Base-by-base conservation (phyloP, 2,113 vertebrate genomes). In the Caloenas nicobarica region DNA sequence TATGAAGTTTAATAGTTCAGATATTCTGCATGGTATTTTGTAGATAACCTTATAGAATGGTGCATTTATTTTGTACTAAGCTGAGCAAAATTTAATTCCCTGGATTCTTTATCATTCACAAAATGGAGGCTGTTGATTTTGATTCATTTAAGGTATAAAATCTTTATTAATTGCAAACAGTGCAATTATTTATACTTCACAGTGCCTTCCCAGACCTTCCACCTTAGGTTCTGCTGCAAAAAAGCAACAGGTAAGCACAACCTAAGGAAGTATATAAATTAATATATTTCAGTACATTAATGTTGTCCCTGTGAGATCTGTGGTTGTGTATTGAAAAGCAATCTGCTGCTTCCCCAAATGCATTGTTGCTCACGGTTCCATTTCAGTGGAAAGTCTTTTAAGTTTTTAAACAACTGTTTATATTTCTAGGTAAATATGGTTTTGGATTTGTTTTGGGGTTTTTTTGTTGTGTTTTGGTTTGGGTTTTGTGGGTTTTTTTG, bases 141-240 rank as follows among this genome's bases (percentile, higher is more conserved):
- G 97, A 98, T 98, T 98, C 98, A 97, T 98, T 98, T 98, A 98
- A 98, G 97, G 98, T 99, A 98, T 99, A 99, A 99, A 98, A 98
- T 99, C 98, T 99, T 98, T 98, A 98, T 98, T 99, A 99, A 99
- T 98, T 99, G 99, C 98, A 99, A 99, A 99, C 98, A 98, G 98
- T 99, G 98, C 98, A 98, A 98, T 98, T 99, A 99, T 99, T 99
- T 99, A 99, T 99, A 98, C 98, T 99, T 99, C 99, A 99, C 99
- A 99, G 99, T 99, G 99, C 99, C 99, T 98, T 98, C 98, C 99
- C 99, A 98, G 99, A 99, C 98, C 99, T 99, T 99, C 98, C 99
- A 99, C 98, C 99, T 99, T 99, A 99, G 99, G 99, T 99, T 99
- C 99, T 99, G 99, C 99, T 99, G 98, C 99, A 99, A 98, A 99